Percentiles rank a stretch among this genome's conserved stretches.
Evolutionary conservation across 2,797 vertebrate species (phyloP).

Genomic region (Acrossocheilus wenchowensis): DNA sequence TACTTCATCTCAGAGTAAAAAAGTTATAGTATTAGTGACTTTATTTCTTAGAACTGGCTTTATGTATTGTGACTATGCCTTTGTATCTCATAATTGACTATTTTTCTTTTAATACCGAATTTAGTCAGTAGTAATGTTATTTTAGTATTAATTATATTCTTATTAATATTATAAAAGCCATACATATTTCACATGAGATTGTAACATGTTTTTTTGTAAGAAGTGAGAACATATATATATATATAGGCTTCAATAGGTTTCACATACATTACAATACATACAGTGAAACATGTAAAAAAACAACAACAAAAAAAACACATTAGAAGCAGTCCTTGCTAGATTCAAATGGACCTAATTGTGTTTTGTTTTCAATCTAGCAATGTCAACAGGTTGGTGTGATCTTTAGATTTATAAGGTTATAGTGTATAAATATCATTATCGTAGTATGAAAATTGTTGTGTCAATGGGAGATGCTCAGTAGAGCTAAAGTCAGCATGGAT

Average conservation of each 20-base stretch:
- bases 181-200: background rate
- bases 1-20: background rate
- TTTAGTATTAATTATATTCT: background rate
- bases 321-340: background rate
- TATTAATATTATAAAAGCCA: background rate
- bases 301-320: too few relatives aligned
- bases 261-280: too few relatives aligned
- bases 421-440: background rate
- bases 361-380: background rate
- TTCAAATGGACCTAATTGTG: background rate
- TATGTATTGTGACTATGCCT: background rate
- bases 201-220: background rate
- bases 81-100: background rate
- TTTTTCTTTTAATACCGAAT: background rate
- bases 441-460: background rate
- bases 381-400: background rate
- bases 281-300: background rate
- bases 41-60: background rate
- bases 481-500: background rate
- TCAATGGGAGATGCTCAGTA: background rate
- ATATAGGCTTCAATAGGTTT: too few relatives aligned
- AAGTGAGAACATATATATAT: too few relatives aligned
- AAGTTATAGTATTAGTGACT: conserved; percentile 15
- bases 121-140: background rate
- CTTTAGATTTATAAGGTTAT: background rate